A percentile compares a stretch with the other conserved stretches of the same genome.
These are phyloP conservation scores for human DNA, from an alignment of 2,113 vertebrate genomes.

Conservation along the genomic window GRCh38 chr7:120630001-120630500, in stretches of 20 bases:
- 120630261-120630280: background rate
- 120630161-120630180: background rate
- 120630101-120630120: background rate
- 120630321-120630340: background rate
- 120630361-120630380: background rate
- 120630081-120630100: slow-evolving; percentile 6
- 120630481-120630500: background rate
- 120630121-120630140: background rate
- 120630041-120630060: background rate
- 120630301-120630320: background rate
- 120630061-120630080: background rate
- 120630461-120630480: background rate
- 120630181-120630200: background rate
- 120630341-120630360: background rate
- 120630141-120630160: background rate
- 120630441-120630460: background rate
- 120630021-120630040: background rate
- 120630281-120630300: background rate
- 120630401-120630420: background rate
- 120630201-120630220: background rate
- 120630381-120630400: background rate
- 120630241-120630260: background rate
- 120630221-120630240: background rate
- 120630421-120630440: background rate
- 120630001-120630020: background rate